Evolutionary conservation across 2,797 vertebrate species (phyloP).

Genomic region (Typhlichthys subterraneus): DNA sequence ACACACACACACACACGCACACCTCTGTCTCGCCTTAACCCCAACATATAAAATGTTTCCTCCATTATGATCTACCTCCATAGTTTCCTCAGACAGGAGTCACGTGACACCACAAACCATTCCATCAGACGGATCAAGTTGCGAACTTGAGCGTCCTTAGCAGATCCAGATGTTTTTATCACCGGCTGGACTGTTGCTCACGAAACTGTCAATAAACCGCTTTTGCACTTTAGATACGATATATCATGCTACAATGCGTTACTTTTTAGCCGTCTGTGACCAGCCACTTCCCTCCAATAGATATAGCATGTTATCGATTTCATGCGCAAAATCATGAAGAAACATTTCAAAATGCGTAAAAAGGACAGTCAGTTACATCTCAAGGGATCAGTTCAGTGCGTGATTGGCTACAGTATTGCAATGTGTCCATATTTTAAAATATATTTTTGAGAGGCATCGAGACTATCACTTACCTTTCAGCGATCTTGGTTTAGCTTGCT

Average conservation of each 20-base stretch:
- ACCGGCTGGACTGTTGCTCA: slow-evolving; percentile 59
- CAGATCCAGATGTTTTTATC: slow-evolving; percentile 68
- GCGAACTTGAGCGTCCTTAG: slow-evolving; percentile 74
- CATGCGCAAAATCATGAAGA: slow-evolving; percentile 54
- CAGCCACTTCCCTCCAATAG: slow-evolving; percentile 15
- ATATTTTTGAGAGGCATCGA: slow-evolving; percentile 50
- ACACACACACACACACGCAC: neutral
- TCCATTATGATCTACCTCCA: slow-evolving; percentile 45
- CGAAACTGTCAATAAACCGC: slow-evolving; percentile 27
- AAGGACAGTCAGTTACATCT: slow-evolving; percentile 37
- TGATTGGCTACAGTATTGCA: slow-evolving; percentile 44
- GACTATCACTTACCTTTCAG: slow-evolving; percentile 92
- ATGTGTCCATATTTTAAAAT: slow-evolving; percentile 2
- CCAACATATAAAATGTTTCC: slow-evolving; percentile 60
- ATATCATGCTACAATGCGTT: slow-evolving; percentile 26
- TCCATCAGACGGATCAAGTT: slow-evolving; percentile 83
- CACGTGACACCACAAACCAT: slow-evolving; percentile 88
- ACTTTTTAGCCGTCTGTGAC: slow-evolving; percentile 22
- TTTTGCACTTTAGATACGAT: slow-evolving; percentile 38
- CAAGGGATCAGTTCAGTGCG: slow-evolving; percentile 46
- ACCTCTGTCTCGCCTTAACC: slow-evolving; percentile 7
- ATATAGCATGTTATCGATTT: slow-evolving; percentile 34
- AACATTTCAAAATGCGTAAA: slow-evolving; percentile 54
- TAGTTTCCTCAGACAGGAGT: slow-evolving; percentile 64
- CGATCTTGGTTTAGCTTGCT: slow-evolving; percentile 99